These are phyloP conservation scores for Rugalucina vietnamica DNA, from an alignment of 2,888 invertebrate species.

Conservation along the genomic window DNA sequence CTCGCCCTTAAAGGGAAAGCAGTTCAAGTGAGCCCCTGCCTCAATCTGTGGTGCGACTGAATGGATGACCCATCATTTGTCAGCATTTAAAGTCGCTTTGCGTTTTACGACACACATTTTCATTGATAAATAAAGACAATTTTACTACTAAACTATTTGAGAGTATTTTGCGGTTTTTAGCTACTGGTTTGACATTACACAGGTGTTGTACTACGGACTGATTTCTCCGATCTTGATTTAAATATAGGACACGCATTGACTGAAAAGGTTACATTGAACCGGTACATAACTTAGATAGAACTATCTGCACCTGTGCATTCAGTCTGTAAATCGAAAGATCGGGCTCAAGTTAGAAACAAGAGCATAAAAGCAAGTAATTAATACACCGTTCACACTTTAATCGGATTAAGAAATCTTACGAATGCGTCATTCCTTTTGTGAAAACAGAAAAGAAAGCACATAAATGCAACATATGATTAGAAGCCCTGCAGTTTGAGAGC, in stretches of 20 bases:
- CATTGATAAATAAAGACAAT: conserved; percentile 6
- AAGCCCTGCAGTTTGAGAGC: too few relatives aligned
- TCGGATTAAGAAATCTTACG: background rate
- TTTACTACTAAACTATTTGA: conserved; percentile 3
- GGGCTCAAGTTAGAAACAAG: too few relatives aligned
- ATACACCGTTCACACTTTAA: background rate
- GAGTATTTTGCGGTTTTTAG: conserved; percentile 9
- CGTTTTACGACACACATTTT: background rate
- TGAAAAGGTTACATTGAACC: background rate
- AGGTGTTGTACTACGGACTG: background rate
- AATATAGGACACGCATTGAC: background rate
- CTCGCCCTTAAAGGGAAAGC: too few relatives aligned
- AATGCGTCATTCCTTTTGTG: too few relatives aligned
- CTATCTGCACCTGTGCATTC: background rate
- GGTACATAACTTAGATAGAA: background rate
- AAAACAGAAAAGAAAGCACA: too few relatives aligned
- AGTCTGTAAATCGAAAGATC: too few relatives aligned
- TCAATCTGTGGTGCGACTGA: too few relatives aligned
- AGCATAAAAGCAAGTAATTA: background rate
- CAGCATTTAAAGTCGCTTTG: too few relatives aligned
- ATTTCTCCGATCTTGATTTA: background rate
- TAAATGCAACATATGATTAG: too few relatives aligned
- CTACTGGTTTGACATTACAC: background rate
- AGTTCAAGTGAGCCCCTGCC: too few relatives aligned
- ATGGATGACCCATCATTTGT: too few relatives aligned